Evolutionary conservation across 2,113 vertebrate genomes (phyloP), one percentile per base, ranked within the genome.

Genomic region (Corvus hawaiiensis): DNA sequence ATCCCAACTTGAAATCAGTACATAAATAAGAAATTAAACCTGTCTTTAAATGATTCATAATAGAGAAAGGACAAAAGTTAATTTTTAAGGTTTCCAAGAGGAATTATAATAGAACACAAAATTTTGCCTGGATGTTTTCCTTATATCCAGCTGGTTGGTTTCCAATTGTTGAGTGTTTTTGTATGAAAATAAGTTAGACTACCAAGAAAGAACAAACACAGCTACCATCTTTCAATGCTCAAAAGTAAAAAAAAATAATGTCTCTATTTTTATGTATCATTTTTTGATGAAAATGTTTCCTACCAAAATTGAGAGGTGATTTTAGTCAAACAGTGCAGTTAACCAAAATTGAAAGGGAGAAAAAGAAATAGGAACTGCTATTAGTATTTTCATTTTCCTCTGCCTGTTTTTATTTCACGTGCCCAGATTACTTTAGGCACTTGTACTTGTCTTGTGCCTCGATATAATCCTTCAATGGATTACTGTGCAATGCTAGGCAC

Each of bases 381-480:
- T 44, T 66, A 44, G 10, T 59, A 44, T 37, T 81, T 74, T 67
- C 13, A n/a, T 74, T 81, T 59, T 59, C 23, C 16, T 81, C 37
- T 46, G 37, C 12, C 75, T 90, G 59, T 73, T 95, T 96, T 79
- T 84, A 79, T 76, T 91, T 94, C 66, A 49, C 82, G 39, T 68
- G 33, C 33, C 41, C 64, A 80, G 73, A 88, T 91, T 96, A 93
- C 86, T 94, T 92, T 64, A 93, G 87, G 83, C 61, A 39, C 35
- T 94, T 90, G 44, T 90, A 92, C 46, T 94, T 97, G 85, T 89
- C 86, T 94, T 89, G 54, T 91, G 83, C 52, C 54, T 92, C 5
- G 3, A 68, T 66, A 86, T 76, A 96, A 96, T 95, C 72, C 55
- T 93, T 95, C 88, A 71, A 39, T 88, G 84, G 51, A 86, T 96